These are phyloP conservation scores for Drosophila tristis DNA, from an alignment of 1,140 invertebrate genomes.

Conservation along the genomic window DNA sequence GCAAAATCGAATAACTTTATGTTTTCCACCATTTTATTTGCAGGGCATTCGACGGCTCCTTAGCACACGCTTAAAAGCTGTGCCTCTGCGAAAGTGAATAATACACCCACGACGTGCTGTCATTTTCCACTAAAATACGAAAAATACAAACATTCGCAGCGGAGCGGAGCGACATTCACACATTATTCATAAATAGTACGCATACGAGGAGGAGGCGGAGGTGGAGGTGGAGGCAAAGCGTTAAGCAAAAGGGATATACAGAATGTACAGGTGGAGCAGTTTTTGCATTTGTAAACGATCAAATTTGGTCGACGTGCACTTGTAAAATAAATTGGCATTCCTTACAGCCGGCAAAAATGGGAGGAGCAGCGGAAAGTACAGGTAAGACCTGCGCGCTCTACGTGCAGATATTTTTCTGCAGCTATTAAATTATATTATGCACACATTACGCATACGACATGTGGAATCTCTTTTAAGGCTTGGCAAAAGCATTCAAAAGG, in stretches of 20 bases:
- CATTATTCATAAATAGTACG: constrained; percentile 74
- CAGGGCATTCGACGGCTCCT: constrained; percentile 37
- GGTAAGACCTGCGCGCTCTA: constrained; percentile 21
- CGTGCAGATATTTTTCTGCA: constrained; percentile 61
- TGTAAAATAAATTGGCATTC: constrained; percentile 65
- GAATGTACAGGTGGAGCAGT: constrained; percentile 14
- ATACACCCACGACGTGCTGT: constrained; percentile 74
- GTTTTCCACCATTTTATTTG: constrained; percentile 1
- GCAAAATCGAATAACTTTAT: background rate
- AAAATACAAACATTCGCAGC: constrained; percentile 34
- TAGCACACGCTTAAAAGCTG: constrained; percentile 50
- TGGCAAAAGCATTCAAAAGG: background rate
- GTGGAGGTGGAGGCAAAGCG: background rate
- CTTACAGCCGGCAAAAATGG: background rate
- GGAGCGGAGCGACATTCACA: constrained; percentile 18
- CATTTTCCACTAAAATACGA: constrained; percentile 77
- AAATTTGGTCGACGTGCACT: constrained; percentile 70
- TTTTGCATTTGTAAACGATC: constrained; percentile 67
- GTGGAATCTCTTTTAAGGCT: background rate
- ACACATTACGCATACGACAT: constrained; percentile 55
- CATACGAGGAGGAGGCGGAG: constrained; percentile 22
- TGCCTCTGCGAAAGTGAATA: constrained; percentile 65
- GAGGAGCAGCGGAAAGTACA: background rate
- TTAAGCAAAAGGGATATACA: background rate
- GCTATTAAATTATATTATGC: constrained; percentile 63